Conservation (phyloP, 2,888 invertebrate species). For the Osmoderma eremita region DNA sequence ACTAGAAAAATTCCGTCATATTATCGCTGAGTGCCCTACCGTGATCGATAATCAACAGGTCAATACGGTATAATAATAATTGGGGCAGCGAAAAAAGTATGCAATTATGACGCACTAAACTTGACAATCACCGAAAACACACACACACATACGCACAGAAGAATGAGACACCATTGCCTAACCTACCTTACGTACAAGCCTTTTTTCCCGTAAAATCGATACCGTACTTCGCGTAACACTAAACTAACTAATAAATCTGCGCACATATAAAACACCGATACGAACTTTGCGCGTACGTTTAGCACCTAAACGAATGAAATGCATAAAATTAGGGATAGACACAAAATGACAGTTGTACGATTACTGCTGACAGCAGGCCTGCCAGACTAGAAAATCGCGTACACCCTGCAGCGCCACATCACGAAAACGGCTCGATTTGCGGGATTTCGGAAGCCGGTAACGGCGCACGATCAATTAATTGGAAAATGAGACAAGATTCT, state of each 20-base stretch:
- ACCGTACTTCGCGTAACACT: constrained; percentile 43
- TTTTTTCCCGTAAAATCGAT: constrained; percentile 41
- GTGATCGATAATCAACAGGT: constrained; percentile 45
- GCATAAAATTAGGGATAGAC: constrained; percentile 51
- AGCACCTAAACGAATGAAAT: constrained; percentile 41
- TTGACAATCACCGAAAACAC: constrained; percentile 59
- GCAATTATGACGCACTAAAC: constrained; percentile 58
- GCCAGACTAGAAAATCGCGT: constrained; percentile 46
- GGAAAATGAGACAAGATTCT: constrained; percentile 8
- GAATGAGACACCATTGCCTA: constrained; percentile 52
- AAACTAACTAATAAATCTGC: constrained; percentile 34
- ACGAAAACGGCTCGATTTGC: constrained; percentile 24
- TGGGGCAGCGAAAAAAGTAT: constrained; percentile 43
- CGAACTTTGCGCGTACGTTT: constrained; percentile 21
- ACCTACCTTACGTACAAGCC: constrained; percentile 58
- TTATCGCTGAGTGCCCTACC: constrained; percentile 13
- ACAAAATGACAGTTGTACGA: constrained; percentile 52
- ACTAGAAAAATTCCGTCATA: constrained; percentile 36
- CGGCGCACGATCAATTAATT: neutral
- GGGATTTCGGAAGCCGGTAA: constrained; percentile 7
- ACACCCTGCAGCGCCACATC: constrained; percentile 44
- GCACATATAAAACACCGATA: constrained; percentile 45
- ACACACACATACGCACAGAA: constrained; percentile 42
- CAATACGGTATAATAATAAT: constrained; percentile 43
- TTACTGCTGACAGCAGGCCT: constrained; percentile 46